Evolutionary conservation across 1,140 invertebrate species (phyloP), one percentile per base, ranked within the genome.

Genomic region (Hylaeus volcanicus): DNA sequence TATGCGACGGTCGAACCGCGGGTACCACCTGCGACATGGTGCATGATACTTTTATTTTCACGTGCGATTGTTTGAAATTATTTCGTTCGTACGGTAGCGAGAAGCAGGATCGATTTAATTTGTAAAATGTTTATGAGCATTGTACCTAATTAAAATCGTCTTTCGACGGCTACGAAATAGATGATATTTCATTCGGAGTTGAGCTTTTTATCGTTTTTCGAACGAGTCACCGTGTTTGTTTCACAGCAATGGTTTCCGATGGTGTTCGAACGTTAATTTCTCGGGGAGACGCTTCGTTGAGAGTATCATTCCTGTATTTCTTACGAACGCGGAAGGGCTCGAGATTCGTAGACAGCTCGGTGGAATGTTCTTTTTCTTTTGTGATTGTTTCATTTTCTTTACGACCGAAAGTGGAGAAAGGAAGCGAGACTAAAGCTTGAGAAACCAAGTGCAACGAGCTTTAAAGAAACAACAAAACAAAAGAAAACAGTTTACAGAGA

Each of bases 111-210:
- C 14, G 45, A 39, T 43, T 64, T 64, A n/a, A 74, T 74, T 53
- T 64, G 71, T 73, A 48, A 61, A 45, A 48, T 48, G 14, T 73
- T 73, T n/a, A 73, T 26, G 14, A 48, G 45, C 12, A 61, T 51
- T 73, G 56, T 73, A 61, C 5, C 26, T 11, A 64, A 51, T 74
- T 63, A 74, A 64, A 64, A 43, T 15, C 26, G 37, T 72, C 26
- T 73, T 73, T 45, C 41, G 56, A 48, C 26, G n/a, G 12, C 1
- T 48, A 61, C 12, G 2, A 45, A 61, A n/a, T 2, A 41, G 39
- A 12, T 45, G 1, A 41, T 53, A n/a, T 70, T 55, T 55, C 14
- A 53, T 0, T 70, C 14, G 8, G n/a, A 70, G 53, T 8, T 74
- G 9, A 12, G 45, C 1, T 74, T n/a, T 51, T n/a, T 26, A 26